Conservation (phyloP, 2,113 vertebrate species). For the Pseudopipra pipra region DNA sequence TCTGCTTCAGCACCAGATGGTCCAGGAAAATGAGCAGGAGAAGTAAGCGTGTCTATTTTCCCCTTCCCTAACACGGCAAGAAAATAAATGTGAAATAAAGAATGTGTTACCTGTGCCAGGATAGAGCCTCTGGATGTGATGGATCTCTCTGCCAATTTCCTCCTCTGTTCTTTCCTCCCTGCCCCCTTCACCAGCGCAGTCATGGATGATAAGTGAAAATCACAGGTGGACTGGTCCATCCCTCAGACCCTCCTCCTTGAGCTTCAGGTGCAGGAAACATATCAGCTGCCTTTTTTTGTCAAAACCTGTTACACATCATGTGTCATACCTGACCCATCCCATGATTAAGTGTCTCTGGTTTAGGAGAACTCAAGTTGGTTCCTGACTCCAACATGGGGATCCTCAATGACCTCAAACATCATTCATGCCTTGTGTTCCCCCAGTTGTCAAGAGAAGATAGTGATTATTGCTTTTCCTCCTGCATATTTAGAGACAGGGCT, state of each 20-base stretch:
- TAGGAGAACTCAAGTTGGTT: neutral
- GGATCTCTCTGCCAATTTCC: neutral
- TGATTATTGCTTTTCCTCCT: neutral
- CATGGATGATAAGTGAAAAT: neutral
- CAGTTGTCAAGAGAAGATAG: neutral
- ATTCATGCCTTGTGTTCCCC: accelerated
- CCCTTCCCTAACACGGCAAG: neutral
- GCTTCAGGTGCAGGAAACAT: neutral
- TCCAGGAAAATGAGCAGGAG: conserved; percentile 68
- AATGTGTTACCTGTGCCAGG: conserved; percentile 49
- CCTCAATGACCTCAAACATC: neutral
- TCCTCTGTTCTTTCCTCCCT: neutral
- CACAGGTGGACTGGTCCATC: neutral
- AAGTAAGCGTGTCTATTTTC: conserved; percentile 52
- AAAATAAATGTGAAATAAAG: conserved; percentile 44
- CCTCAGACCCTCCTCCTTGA: neutral
- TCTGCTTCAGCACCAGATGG: conserved; percentile 65
- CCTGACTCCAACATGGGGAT: neutral
- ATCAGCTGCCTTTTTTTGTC: neutral
- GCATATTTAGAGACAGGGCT: neutral
- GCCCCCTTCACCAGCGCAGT: neutral
- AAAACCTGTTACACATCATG: neutral
- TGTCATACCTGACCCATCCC: neutral
- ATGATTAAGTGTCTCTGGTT: neutral
- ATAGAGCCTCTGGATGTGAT: conserved; percentile 13